These are phyloP conservation scores for Heteropelma amictum DNA, from an alignment of 2,888 invertebrate genomes.

Conservation along the genomic window DNA sequence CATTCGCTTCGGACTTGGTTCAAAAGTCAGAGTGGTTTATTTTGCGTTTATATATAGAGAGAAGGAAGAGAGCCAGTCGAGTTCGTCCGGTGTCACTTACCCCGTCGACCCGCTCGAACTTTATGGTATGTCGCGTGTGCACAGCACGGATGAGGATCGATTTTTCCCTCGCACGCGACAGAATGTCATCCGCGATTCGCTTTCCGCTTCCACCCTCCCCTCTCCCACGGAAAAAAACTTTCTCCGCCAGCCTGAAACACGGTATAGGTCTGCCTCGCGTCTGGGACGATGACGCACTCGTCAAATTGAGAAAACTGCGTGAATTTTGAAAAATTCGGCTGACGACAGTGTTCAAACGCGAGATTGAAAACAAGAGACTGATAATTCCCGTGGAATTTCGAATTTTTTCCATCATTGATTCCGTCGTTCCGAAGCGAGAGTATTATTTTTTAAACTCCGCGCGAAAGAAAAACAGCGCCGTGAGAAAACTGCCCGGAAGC, in stretches of 20 bases:
- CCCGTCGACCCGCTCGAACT: conserved; percentile 57
- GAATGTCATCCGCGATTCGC: neutral
- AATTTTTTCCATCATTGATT: no score
- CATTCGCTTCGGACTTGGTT: conserved; percentile 64
- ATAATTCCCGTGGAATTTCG: no score
- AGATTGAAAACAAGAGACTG: no score
- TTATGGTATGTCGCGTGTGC: conserved; percentile 54
- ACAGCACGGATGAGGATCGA: conserved; percentile 30
- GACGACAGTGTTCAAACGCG: neutral
- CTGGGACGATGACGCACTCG: no score
- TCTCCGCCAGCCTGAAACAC: neutral
- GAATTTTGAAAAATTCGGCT: no score
- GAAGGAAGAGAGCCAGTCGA: conserved; percentile 60
- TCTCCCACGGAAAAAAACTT: neutral
- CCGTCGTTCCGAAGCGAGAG: no score
- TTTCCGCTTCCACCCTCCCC: neutral
- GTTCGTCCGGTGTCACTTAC: conserved; percentile 77
- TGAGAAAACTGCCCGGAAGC: no score
- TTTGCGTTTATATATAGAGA: conserved; percentile 76
- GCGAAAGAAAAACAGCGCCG: no score
- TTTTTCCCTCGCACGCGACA: conserved; percentile 43
- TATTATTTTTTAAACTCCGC: no score
- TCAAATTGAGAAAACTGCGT: no score
- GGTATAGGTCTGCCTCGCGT: no score
- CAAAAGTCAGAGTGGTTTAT: conserved; percentile 75